Percentiles rank a stretch among this genome's conserved stretches.
Evolutionary conservation across 53 echinoderm and acorn worm species (phyloP).

Genomic region (Patiria pectinifera): DNA sequence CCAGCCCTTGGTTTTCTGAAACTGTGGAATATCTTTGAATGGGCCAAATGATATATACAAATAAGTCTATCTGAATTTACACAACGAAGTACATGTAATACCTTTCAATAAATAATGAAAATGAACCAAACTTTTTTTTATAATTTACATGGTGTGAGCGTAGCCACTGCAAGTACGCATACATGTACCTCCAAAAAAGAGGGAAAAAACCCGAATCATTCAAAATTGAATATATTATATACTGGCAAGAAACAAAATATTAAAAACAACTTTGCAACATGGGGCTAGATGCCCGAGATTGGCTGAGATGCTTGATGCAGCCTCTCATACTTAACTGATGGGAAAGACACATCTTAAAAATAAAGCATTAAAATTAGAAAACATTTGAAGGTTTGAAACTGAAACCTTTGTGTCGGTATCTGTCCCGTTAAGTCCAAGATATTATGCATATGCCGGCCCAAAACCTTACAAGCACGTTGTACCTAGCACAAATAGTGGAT

Average conservation of each 20-base stretch:
- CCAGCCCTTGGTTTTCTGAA: too few relatives aligned
- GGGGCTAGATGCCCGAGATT: neutral
- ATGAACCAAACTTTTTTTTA: neutral
- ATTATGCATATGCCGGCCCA: neutral
- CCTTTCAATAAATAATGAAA: conserved; percentile 11
- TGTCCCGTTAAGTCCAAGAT: neutral
- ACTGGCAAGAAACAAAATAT: conserved; percentile 47
- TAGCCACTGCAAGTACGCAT: conserved; percentile 20
- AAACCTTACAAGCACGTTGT: neutral
- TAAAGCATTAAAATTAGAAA: too few relatives aligned
- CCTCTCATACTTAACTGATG: neutral
- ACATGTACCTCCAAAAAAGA: neutral
- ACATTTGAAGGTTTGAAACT: too few relatives aligned
- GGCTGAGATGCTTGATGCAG: neutral
- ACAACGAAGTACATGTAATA: neutral
- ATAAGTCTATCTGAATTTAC: neutral
- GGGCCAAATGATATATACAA: neutral
- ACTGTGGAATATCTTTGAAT: neutral
- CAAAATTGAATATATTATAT: neutral
- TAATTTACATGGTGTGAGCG: conserved; percentile 11
- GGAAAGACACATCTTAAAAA: neutral
- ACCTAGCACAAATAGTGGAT: neutral
- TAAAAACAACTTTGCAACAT: neutral
- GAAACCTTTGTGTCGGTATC: neutral
- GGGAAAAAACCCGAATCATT: neutral